phyloP scores from a whole-genome alignment of 2,113 vertebrate species.

The Megaptera novaeangliae region DNA sequence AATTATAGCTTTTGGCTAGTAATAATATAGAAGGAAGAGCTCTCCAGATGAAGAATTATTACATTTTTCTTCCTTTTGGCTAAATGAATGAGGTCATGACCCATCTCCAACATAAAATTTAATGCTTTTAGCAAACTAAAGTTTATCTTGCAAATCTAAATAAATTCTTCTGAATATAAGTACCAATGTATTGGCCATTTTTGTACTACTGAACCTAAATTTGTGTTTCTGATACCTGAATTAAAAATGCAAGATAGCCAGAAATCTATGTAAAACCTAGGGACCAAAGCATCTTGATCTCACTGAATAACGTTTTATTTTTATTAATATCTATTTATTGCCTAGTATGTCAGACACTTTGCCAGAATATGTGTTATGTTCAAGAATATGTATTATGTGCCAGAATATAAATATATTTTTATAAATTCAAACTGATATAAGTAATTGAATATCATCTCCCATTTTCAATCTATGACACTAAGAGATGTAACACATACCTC shows the following conservation, averaged over 20 bases:
- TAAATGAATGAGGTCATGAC: neutral
- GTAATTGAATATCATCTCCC: neutral
- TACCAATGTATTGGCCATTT: neutral
- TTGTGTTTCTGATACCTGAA: neutral
- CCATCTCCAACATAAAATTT: neutral
- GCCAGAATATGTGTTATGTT: neutral
- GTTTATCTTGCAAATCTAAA: neutral
- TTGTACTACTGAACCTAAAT: neutral
- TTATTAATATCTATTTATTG: constrained; percentile 1
- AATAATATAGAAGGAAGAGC: neutral
- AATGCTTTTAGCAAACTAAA: neutral
- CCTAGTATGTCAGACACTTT: neutral
- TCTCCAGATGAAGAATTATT: neutral
- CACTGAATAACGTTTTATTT: neutral
- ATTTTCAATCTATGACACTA: neutral
- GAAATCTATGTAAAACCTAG: neutral
- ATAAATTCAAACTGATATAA: neutral
- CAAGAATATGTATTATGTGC: neutral
- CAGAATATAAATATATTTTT: neutral
- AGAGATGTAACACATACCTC: neutral
- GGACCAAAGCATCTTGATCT: neutral
- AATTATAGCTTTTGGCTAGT: neutral
- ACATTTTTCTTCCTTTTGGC: neutral
- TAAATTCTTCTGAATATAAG: constrained; percentile 9
- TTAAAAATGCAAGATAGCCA: neutral